phyloP scores from a whole-genome alignment of 2,797 vertebrate genomes.

The Muscicapa comitata region DNA sequence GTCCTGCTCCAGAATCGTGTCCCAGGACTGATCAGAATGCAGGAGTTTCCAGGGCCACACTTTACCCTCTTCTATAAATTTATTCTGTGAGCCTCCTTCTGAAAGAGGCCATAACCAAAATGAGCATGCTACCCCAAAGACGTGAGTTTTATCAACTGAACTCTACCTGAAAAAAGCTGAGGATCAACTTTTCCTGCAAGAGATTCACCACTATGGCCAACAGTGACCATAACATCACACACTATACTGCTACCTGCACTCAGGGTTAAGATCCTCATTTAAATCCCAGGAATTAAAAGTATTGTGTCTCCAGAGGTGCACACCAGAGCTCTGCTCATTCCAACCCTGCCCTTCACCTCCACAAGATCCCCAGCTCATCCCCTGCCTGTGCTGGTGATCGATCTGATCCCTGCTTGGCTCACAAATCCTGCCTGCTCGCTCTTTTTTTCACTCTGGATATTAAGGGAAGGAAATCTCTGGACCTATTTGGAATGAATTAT shows the following conservation, averaged over 20 bases:
- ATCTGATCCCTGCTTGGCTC: background rate
- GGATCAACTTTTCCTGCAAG: background rate
- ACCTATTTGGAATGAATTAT: conserved; percentile 57
- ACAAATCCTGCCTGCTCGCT: background rate
- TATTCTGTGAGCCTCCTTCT: background rate
- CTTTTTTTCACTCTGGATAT: background rate
- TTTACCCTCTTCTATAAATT: background rate
- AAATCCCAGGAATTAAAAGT: background rate
- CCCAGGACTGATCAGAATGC: background rate
- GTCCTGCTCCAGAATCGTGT: accelerated
- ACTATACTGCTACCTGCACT: background rate
- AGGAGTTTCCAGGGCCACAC: background rate
- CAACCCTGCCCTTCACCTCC: background rate
- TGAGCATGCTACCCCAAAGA: accelerated
- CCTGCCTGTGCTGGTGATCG: accelerated
- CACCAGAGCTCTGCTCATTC: background rate
- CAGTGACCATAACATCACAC: background rate
- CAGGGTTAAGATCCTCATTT: background rate
- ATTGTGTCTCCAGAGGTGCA: background rate
- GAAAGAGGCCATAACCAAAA: background rate
- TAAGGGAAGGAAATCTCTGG: conserved; percentile 30
- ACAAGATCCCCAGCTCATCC: background rate
- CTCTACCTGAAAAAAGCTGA: background rate
- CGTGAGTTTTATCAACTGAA: background rate
- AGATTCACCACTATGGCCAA: background rate